Evolutionary conservation across 2,888 invertebrate species (phyloP).

Genomic region (Cheilosia impressa): DNA sequence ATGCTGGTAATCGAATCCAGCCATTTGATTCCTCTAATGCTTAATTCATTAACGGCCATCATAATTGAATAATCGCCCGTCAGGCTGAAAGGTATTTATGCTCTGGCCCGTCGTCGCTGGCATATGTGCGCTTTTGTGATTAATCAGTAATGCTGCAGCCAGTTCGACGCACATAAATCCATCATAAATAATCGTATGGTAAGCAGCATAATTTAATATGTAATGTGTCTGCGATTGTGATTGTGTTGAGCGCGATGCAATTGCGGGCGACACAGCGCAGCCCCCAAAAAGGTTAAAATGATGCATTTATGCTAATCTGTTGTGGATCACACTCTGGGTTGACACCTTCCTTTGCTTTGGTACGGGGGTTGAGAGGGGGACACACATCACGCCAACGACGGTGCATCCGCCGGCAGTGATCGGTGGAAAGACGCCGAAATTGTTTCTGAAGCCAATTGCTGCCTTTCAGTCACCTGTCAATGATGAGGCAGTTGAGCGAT

Average conservation of each 20-base stretch:
- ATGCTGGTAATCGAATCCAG: slow-evolving; percentile 51
- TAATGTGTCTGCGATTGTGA: slow-evolving; percentile 46
- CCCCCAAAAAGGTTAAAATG: slow-evolving; percentile 28
- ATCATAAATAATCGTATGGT: slow-evolving; percentile 71
- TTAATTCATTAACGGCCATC: slow-evolving; percentile 72
- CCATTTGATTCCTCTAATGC: slow-evolving; percentile 59
- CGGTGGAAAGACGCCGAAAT: slow-evolving; percentile 4
- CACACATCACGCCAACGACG: neutral
- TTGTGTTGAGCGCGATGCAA: slow-evolving; percentile 23
- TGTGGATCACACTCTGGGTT: slow-evolving; percentile 64
- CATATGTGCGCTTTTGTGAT: slow-evolving; percentile 33
- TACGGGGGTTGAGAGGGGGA: neutral
- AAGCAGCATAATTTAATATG: slow-evolving; percentile 66
- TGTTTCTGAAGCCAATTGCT: slow-evolving; percentile 57
- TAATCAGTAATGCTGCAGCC: slow-evolving; percentile 70
- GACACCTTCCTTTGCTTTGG: slow-evolving; percentile 42
- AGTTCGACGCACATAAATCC: slow-evolving; percentile 72
- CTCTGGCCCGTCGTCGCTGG: neutral
- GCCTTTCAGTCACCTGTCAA: slow-evolving; percentile 70
- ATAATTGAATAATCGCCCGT: slow-evolving; percentile 72
- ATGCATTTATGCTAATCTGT: slow-evolving; percentile 71
- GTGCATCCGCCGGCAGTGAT: slow-evolving; percentile 37
- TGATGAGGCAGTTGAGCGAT: slow-evolving; percentile 51
- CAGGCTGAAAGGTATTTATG: slow-evolving; percentile 39
- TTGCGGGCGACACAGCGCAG: slow-evolving; percentile 24